These are phyloP conservation scores for Aphelenchoides avenae DNA, from an alignment of 1,140 invertebrate species.

Conservation along the genomic window DNA sequence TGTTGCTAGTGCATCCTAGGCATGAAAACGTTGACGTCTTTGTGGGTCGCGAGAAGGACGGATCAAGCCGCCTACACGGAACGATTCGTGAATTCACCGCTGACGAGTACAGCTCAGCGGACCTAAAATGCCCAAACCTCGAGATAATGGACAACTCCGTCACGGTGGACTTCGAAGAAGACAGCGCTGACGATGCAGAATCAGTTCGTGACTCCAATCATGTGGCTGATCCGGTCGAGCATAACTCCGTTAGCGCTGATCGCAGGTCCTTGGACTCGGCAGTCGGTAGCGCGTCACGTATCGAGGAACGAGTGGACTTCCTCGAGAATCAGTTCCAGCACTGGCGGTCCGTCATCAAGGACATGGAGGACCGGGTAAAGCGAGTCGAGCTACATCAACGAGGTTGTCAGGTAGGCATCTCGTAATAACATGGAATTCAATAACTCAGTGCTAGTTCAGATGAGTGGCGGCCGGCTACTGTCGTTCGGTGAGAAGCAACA, in stretches of 20 bases:
- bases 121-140: constrained; percentile 4
- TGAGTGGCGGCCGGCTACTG: constrained; percentile 26
- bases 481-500: constrained; percentile 34
- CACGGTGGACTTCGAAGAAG: background rate
- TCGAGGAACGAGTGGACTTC: constrained; percentile 3
- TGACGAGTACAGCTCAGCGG: background rate
- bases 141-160: background rate
- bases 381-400: constrained; percentile 35
- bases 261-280: background rate
- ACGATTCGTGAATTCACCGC: background rate
- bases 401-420: constrained; percentile 26
- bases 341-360: background rate
- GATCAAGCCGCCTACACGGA: background rate
- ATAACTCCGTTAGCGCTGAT: background rate
- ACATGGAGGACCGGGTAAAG: constrained; percentile 19
- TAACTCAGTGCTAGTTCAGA: constrained; percentile 29
- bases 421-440: too few species aligned
- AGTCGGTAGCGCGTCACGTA: background rate
- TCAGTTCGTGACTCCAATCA: background rate
- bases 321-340: constrained; percentile 19
- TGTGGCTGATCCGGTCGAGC: background rate
- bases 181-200: background rate
- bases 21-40: background rate
- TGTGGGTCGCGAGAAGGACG: background rate
- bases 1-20: constrained; percentile 1